Percentiles rank a stretch among this genome's conserved stretches.
Conservation (phyloP, 2,113 vertebrate species). For the Scomber japonicus region DNA sequence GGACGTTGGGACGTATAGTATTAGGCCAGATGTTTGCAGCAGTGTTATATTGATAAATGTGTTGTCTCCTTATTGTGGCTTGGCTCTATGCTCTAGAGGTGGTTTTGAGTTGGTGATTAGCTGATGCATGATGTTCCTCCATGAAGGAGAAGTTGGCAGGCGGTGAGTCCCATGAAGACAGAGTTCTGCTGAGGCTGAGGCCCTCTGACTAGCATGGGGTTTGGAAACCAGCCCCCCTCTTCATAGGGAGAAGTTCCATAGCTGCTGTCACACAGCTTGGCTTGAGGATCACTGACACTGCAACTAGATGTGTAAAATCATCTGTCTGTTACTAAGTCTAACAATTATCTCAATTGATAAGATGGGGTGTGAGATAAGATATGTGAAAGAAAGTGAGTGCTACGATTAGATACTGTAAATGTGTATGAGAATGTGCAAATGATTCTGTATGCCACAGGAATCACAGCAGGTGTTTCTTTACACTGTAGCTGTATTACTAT, state of each 20-base stretch:
- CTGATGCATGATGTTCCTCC: conserved; percentile 57
- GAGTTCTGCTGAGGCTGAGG: conserved; percentile 66
- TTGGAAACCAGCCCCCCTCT: conserved; percentile 62
- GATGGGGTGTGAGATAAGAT: conserved; percentile 35
- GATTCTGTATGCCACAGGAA: not conserved
- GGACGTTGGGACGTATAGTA: conserved; percentile 38
- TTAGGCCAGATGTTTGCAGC: conserved; percentile 60
- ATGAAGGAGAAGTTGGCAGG: conserved; percentile 66
- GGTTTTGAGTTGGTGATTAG: conserved; percentile 63
- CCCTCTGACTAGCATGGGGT: conserved; percentile 58
- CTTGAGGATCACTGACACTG: conserved; percentile 27
- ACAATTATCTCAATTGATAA: conserved; percentile 16
- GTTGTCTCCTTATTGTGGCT: conserved; percentile 68
- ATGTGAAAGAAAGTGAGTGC: not conserved
- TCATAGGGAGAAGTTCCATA: conserved; percentile 47
- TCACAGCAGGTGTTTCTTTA: too few relatives aligned
- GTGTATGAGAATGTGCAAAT: not conserved
- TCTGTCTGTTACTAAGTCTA: conserved; percentile 16
- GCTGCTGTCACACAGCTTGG: conserved; percentile 64
- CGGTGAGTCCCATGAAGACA: conserved; percentile 60
- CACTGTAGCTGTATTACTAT: not conserved
- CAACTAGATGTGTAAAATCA: conserved; percentile 24
- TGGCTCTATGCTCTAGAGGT: conserved; percentile 44
- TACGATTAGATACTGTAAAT: too few relatives aligned
- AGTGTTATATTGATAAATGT: conserved; percentile 61